Conservation (phyloP, 92 coral and sea anemone genomes). For the Porites divaricata region DNA sequence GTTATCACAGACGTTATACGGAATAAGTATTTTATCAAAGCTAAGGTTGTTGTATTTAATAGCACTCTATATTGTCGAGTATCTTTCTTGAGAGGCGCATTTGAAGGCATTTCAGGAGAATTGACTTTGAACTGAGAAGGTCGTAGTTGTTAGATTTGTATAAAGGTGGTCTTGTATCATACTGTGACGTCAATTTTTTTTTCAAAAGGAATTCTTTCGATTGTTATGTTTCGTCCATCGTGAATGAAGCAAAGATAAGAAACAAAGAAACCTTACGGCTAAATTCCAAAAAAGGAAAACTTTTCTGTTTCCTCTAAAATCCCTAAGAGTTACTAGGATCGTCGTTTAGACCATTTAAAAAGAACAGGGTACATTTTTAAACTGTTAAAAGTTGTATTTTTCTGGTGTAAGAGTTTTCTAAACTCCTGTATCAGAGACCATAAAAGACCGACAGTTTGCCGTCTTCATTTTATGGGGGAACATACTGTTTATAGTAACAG, state of each 20-base stretch:
- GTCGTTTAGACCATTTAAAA: background rate
- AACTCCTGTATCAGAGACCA: background rate
- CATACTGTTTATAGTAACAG: background rate
- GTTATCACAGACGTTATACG: too few relatives aligned
- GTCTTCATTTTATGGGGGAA: background rate
- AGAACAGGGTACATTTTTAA: background rate
- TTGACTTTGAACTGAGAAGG: too few relatives aligned
- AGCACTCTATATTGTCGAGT: too few relatives aligned
- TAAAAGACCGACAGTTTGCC: background rate
- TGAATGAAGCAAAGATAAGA: background rate
- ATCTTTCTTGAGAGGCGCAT: too few relatives aligned
- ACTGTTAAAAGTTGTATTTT: background rate
- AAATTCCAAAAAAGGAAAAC: constrained; percentile 25
- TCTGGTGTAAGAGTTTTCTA: background rate
- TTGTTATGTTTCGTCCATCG: background rate
- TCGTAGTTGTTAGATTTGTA: too few relatives aligned
- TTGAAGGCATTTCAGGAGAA: too few relatives aligned
- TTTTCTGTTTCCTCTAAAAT: background rate
- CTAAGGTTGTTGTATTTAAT: too few relatives aligned
- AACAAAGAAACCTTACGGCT: background rate
- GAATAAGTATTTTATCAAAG: too few relatives aligned
- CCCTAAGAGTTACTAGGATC: background rate
- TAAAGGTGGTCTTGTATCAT: too few relatives aligned
- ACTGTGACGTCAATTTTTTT: background rate
- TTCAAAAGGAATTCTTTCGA: background rate